Base-by-base conservation (phyloP, 2,888 invertebrate genomes). In the Synanthedon tipuliformis region DNA sequence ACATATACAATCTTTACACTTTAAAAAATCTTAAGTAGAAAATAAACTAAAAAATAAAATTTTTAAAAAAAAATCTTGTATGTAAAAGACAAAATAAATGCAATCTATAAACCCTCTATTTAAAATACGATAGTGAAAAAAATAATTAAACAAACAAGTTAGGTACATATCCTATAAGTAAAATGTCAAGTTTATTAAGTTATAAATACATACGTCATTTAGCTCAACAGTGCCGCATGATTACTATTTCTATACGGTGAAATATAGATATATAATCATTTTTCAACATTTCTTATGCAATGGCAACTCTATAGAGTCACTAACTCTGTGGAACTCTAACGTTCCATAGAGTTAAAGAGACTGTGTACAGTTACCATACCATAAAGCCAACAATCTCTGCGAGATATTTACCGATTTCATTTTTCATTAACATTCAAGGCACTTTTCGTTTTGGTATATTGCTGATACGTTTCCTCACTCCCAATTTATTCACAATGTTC, bases 251-350 rank as follows among this genome's bases (percentile, higher is more conserved):
- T 87, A 87, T 87, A 87, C 87, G 66, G 86, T 77, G 78, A 79
- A 78, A 84, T 87, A 87, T 87, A 87, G 87, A 87, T 71, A 82
- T 87, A 85, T 86, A 87, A 87, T 87, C 87, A 87, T 68, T 72
- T 51, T 66, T 64, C 66, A 66, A 62, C 67, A 67, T 5, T 66
- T 67, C 69, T 64, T 64, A 64, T 66, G 62, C 65, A 64, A 68
- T 73, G 71, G 69, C 70, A 34, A 34, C 34, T 34, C 34, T 34
- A 34, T 34, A 34, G 10, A 34, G 34, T 34, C 34, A 34, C 34
- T 34, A 34, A 34, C 34, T 34, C 34, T 34, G 2, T 34, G 34
- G 10, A 34, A 34, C 34, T 10, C 34, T 10, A 34, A 8, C 8
- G 34, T 34, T 34, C 1, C 34, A 34, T 7, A 3, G 10, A 5